Evolutionary conservation across 2,888 invertebrate genomes (phyloP), one percentile per base, ranked within the genome.

Genomic region (Mythimna vitellina): DNA sequence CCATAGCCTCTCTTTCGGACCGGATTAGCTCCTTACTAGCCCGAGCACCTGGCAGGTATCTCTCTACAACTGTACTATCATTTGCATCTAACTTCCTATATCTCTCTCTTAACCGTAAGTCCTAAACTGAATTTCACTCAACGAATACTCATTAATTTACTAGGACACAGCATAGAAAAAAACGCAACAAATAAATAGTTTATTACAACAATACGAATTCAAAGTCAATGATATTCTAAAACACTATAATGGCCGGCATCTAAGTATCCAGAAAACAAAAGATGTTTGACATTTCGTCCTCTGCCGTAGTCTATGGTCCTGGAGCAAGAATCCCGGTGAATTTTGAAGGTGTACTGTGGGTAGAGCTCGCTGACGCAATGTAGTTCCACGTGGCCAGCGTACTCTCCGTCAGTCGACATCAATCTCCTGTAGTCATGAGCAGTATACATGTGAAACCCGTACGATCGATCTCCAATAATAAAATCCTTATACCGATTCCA

Each of bases 161-260:
- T 46, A n/a, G 8, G 1, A n/a, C 20, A 3, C 49, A 51, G 14
- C 9, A 71, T 53, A n/a, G 9, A 70, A 62, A n/a, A 35, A 67
- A 63, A 69, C n/a, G 56, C 22, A 38, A 64, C 5, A 38, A 64
- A 56, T 35, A 65, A 54, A 72, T 56, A 38, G 70, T 66, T 58
- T 71, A 63, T 73, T 77, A 60, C 38, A 65, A 70, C 72, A 71
- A 69, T 53, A 60, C 35, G 54, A 60, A 32, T 53, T 76, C 56
- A 56, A 70, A 74, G 67, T 89, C 71, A 92, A 76, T 76, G 81
- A 77, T 91, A 93, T 82, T 95, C 94, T 66, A 95, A 85, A 77
- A 95, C 95, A 87, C 94, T 95, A 74, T 95, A 95, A 78, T 95
- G 95, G 4, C 95, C 95, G 7, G 95, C 94, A 62, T 95, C 95